Evolutionary conservation across 2,888 invertebrate genomes (phyloP).

Genomic region (Seira musarum): DNA sequence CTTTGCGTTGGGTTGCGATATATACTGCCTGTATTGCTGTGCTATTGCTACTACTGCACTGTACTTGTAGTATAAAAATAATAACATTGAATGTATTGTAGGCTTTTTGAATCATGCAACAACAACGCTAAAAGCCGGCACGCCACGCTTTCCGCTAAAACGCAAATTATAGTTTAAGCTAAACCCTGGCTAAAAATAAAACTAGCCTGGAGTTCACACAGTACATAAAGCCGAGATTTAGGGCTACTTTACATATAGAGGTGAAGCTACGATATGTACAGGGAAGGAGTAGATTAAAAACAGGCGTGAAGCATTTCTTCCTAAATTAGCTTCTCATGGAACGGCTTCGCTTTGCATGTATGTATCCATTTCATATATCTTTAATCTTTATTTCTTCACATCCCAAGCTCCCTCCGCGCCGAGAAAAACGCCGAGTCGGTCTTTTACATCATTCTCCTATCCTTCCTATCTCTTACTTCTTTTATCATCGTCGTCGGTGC

Average conservation of each 20-base stretch:
- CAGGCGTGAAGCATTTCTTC: background rate
- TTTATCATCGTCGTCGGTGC: conserved; percentile 7
- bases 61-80: too few relatives aligned
- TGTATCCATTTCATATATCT: too few relatives aligned
- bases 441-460: conserved; percentile 16
- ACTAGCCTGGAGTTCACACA: background rate
- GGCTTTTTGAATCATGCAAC: too few relatives aligned
- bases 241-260: background rate
- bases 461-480: conserved; percentile 2
- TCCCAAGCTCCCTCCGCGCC: conserved; percentile 46
- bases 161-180: conserved; percentile 6
- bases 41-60: too few relatives aligned
- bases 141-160: conserved; percentile 10
- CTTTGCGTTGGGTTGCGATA: too few relatives aligned
- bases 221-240: background rate
- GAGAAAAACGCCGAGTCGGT: conserved; percentile 48
- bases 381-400: background rate
- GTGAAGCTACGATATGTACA: background rate
- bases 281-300: too few relatives aligned
- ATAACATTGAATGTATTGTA: too few relatives aligned
- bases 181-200: background rate
- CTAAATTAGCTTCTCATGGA: background rate
- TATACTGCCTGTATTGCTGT: too few relatives aligned
- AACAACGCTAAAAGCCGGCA: conserved; percentile 35
- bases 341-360: too few relatives aligned